Evolutionary conservation across 2,888 invertebrate genomes (phyloP).

Genomic region (Crioceris asparagi): DNA sequence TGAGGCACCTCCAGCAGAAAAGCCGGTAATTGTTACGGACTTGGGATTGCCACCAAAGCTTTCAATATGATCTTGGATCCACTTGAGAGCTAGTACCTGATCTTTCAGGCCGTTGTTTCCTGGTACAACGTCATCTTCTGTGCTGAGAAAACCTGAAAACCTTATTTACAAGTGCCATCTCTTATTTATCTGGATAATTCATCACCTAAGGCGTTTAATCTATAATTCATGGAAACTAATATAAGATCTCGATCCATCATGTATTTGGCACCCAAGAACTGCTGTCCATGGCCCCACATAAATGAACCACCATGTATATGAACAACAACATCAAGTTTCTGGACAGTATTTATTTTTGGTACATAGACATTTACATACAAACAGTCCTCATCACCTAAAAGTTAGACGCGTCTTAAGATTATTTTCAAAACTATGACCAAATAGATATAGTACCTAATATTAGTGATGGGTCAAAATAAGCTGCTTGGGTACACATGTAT

Average conservation of each 20-base stretch:
- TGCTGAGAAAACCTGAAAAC: constrained; percentile 34
- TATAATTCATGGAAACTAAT: constrained; percentile 30
- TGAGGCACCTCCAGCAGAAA: constrained; percentile 33
- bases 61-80: constrained; percentile 31
- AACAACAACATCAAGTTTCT: constrained; percentile 45
- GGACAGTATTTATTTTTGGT: constrained; percentile 28
- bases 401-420: too few species aligned
- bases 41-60: constrained; percentile 32
- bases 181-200: too few species aligned
- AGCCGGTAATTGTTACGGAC: constrained; percentile 30
- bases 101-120: constrained; percentile 35
- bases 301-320: constrained; percentile 53
- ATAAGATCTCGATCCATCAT: constrained; percentile 47
- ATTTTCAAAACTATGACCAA: too few species aligned
- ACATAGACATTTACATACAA: constrained; percentile 49
- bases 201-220: constrained; percentile 29
- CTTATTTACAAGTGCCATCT: too few species aligned
- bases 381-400: constrained; percentile 50
- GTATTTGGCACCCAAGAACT: constrained; percentile 42
- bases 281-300: constrained; percentile 47
- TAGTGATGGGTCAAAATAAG: too few species aligned
- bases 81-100: constrained; percentile 30
- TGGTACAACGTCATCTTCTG: constrained; percentile 29
- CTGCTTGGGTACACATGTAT: constrained; percentile 29
- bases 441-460: too few species aligned